Evolutionary conservation across 2,113 vertebrate species (phyloP).

Genomic region (Accipiter cooperii): DNA sequence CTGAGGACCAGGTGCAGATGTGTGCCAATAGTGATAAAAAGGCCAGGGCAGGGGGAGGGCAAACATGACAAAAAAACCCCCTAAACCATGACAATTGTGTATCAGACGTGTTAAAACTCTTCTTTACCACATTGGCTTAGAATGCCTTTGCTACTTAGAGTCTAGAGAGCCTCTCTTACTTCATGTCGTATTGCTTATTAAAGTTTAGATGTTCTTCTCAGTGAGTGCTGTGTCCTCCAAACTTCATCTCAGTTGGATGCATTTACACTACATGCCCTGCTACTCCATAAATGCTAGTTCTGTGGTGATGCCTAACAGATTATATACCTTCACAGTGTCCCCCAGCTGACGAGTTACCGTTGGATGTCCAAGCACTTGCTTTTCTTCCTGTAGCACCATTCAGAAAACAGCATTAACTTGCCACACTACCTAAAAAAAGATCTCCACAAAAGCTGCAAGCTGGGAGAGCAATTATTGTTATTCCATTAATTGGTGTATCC

Average conservation of each 20-base stretch:
- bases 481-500: neutral
- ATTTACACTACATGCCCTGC: neutral
- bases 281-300: neutral
- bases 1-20: neutral
- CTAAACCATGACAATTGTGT: neutral
- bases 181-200: rapidly evolving
- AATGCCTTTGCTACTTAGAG: neutral
- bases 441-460: neutral
- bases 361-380: neutral
- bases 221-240: neutral
- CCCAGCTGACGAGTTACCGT: rapidly evolving
- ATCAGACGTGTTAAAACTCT: neutral
- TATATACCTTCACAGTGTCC: neutral
- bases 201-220: neutral
- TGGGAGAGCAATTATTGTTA: neutral
- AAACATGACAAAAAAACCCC: neutral
- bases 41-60: neutral
- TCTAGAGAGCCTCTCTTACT: neutral
- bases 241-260: neutral
- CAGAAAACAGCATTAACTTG: neutral
- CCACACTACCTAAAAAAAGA: too few relatives aligned
- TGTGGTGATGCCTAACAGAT: neutral
- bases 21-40: neutral
- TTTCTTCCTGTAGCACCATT: neutral
- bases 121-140: neutral